Evolutionary conservation across 2,888 invertebrate genomes (phyloP), one percentile per base, ranked within the genome.

Genomic region (Pecten maximus): DNA sequence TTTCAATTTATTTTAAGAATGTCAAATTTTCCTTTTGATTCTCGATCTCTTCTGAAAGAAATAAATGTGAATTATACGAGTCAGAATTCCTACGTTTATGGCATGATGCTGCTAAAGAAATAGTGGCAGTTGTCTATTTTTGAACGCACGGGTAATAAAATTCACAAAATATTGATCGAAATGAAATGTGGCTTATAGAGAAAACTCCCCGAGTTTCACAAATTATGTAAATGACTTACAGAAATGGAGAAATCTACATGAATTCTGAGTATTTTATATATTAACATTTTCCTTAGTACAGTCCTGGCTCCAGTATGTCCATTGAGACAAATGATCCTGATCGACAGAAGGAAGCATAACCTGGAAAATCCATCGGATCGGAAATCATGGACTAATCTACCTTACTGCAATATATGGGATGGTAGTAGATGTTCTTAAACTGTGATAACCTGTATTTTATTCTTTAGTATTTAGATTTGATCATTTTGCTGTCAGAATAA

Each of bases 11-110:
- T 74, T 74, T 74, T 28, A 74, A 35, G 74, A 74, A 74, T 74
- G 74, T 74, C 74, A 74, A 74, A 74, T 23, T 74, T 74, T 74
- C 35, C 74, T 74, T 74, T 74, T 74, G 74, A 74, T 74, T 74
- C 10, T 16, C 8, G 16, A 74, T 74, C 74, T 74, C 8, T 74
- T 10, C 12, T 74, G 74, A 23, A 74, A 1, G 74, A 74, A 15
- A 74, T 74, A 74, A 74, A 74, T 35, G 74, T 74, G 74, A 74
- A 74, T 74, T 28, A 74, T 28, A 74, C 74, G 74, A 28, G 6
- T 74, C 28, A 74, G 35, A 74, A 74, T 0, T 28, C 35, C 35
- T 74, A 74, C 74, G 28, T 74, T 74, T 35, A 74, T 35, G 74
- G 35, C 28, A 35, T 74, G 35, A 6, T 74, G 35, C 74, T 35